These are phyloP conservation scores for Pica pica DNA, from an alignment of 2,113 vertebrate genomes.

Conservation along the genomic window DNA sequence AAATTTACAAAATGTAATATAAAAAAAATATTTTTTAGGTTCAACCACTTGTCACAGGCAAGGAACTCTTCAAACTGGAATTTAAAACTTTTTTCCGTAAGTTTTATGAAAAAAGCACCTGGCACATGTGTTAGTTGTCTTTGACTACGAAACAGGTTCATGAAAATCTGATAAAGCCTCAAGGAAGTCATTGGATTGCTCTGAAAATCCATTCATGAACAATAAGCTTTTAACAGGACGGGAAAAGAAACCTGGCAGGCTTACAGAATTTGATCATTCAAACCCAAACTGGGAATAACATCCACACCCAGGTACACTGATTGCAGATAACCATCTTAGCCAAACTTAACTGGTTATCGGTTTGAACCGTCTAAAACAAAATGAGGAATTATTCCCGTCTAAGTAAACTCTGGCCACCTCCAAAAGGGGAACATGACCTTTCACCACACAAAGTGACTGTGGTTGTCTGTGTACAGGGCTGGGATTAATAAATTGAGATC, in stretches of 20 bases:
- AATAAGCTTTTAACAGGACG: not conserved
- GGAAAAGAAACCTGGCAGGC: not conserved
- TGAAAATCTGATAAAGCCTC: not conserved
- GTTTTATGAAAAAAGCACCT: not conserved
- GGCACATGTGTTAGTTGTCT: rapidly evolving
- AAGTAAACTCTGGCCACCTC: not conserved
- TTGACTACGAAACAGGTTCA: not conserved
- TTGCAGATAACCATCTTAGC: not conserved
- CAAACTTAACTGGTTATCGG: not conserved
- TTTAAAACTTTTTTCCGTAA: not conserved
- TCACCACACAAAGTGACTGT: not conserved
- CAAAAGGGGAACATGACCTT: not conserved
- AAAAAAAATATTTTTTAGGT: not conserved
- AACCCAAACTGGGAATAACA: not conserved
- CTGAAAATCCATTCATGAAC: not conserved
- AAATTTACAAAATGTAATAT: not conserved
- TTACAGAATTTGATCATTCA: not conserved
- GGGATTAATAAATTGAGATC: not conserved
- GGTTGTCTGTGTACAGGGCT: not conserved
- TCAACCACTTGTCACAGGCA: not conserved
- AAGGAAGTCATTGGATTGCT: not conserved
- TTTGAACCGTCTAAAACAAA: not conserved
- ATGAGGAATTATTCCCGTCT: not conserved
- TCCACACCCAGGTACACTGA: not conserved
- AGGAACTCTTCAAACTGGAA: not conserved